Percentiles rank a stretch among this genome's conserved stretches.
phyloP scores from a whole-genome alignment of 2,888 invertebrate species.

The Pseudoips prasinana region DNA sequence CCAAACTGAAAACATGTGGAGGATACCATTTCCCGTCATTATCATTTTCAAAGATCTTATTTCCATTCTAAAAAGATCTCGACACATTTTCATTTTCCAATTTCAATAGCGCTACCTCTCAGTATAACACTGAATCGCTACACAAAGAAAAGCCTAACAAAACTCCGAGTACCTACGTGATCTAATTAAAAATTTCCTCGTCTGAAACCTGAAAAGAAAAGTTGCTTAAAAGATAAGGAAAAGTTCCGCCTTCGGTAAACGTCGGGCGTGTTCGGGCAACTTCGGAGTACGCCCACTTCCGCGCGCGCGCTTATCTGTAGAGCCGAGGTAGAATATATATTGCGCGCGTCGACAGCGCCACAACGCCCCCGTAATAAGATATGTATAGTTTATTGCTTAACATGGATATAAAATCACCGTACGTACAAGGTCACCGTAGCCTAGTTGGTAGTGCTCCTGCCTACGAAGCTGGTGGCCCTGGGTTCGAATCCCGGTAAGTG shows the following conservation, averaged over 20 bases:
- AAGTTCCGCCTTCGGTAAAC: slow-evolving; percentile 25
- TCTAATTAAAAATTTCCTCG: slow-evolving; percentile 33
- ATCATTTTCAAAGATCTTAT: no score
- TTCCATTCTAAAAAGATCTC: no score
- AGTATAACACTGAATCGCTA: no score
- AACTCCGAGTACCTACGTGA: slow-evolving; percentile 25
- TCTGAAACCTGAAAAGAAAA: slow-evolving; percentile 33
- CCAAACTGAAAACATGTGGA: no score
- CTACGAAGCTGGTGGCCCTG: no score
- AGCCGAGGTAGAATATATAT: not conserved
- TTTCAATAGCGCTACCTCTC: no score
- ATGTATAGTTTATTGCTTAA: slow-evolving; percentile 28
- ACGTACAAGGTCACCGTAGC: no score
- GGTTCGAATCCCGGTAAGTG: no score
- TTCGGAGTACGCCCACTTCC: slow-evolving; percentile 19
- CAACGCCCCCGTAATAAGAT: slow-evolving; percentile 14
- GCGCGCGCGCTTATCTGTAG: slow-evolving; percentile 2
- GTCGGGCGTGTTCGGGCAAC: slow-evolving; percentile 15
- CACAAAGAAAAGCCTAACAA: slow-evolving; percentile 8
- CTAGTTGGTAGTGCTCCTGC: no score
- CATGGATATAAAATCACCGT: no score
- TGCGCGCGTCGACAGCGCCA: slow-evolving; percentile 5
- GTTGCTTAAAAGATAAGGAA: slow-evolving; percentile 26
- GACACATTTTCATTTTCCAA: no score
- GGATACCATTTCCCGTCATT: no score